Evolutionary conservation across 2,113 vertebrate genomes (phyloP), one percentile per base, ranked within the genome.

Genomic region (Calyptomena viridis): DNA sequence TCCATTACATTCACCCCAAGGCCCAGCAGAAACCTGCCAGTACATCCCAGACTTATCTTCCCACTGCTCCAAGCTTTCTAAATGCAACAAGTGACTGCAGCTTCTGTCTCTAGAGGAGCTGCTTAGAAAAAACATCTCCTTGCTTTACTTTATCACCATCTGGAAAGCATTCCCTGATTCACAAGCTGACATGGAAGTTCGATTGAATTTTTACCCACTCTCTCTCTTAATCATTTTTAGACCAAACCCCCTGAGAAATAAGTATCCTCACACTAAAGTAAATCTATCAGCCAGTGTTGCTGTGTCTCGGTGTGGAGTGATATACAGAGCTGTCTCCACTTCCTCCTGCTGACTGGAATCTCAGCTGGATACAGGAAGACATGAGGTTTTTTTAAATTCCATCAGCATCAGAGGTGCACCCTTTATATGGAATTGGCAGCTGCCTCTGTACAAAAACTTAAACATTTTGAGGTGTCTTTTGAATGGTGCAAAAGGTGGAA

Each of bases 151-250:
- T 89, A 71, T 94, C 62, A 78, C 58, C 46, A 39, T 47, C 56
- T 90, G 75, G 47, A 92, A 94, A 91, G 64, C 35, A 27, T 30
- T 88, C 68, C n/a, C 30, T 77, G 55, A 91, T 94, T 93, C 93
- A 93, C 88, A 89, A 74, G 56, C 60, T 79, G 60, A 92, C 60
- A 35, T 0, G 1, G 33, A 89, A 93, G 25, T 84, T 88, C 1
- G 0, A 77, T 12, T 87, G 73, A 92, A 90, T 84, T 92, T 76
- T 93, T 93, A 63, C 11, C 53, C 35, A 37, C 28, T 80, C 60
- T 94, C 39, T 50, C 47, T 80, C 55, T 92, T 74, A 58, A 93
- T 85, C 31, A 82, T 93, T 95, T 96, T 92, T 84, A 84, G 76
- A 15, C n/a, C 59, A 92, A 72, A 7, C 5, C 5, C 74, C 60